Percentiles rank a stretch among this genome's conserved stretches.
phyloP scores from a whole-genome alignment of 2,113 vertebrate genomes.

The Ptilonorhynchus violaceus region DNA sequence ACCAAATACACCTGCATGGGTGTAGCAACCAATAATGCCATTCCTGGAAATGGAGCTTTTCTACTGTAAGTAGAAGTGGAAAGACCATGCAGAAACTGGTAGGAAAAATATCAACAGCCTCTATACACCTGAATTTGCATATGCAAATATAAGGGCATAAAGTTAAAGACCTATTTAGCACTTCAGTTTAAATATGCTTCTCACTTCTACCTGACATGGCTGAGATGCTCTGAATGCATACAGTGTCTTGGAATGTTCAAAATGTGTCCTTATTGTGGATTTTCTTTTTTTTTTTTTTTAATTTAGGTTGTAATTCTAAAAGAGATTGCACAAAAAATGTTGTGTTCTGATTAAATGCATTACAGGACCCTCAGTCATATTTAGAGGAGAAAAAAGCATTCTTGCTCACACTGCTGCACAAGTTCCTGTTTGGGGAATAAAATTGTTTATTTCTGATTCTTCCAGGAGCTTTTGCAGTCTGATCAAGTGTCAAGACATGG shows the following conservation, averaged over 20 bases:
- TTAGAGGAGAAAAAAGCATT: background rate
- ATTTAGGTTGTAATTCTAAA: background rate
- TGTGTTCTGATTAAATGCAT: slow-evolving; percentile 2
- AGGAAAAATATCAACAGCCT: background rate
- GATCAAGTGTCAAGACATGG: slow-evolving; percentile 61
- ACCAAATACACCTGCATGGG: background rate
- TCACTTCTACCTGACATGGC: background rate
- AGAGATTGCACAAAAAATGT: background rate
- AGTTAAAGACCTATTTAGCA: background rate
- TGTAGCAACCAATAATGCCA: background rate
- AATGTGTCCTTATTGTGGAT: background rate
- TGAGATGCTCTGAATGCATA: background rate
- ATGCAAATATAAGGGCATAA: background rate
- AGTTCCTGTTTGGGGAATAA: slow-evolving; percentile 23
- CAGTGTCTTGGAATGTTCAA: background rate
- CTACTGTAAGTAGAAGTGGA: background rate
- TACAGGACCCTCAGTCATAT: background rate
- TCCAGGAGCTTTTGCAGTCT: slow-evolving; percentile 37
- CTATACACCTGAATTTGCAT: background rate
- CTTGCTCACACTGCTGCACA: background rate
- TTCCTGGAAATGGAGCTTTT: background rate
- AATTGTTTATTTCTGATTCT: slow-evolving; percentile 55
- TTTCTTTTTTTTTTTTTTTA: background rate
- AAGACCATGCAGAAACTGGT: background rate
- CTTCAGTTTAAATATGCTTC: background rate